Conservation (phyloP, 2,797 vertebrate species). For the Ceryle rudis region DNA sequence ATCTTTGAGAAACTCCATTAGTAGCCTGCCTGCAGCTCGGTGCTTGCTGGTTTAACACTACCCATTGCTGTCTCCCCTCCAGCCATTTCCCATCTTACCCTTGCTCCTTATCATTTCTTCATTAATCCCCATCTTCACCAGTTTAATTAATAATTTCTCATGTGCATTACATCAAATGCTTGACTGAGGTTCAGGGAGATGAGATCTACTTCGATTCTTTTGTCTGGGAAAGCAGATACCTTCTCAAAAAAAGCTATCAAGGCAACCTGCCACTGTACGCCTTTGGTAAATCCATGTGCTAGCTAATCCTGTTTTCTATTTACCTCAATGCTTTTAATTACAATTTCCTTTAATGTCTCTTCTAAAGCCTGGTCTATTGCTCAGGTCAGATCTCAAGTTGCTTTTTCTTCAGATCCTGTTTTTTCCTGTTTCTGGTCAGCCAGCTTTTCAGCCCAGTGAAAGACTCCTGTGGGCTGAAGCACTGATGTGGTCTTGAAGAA, state of each 20-base stretch:
- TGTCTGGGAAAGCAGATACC: slow-evolving; percentile 35
- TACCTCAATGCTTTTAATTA: slow-evolving; percentile 51
- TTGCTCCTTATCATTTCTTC: slow-evolving; percentile 44
- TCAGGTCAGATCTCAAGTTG: not conserved
- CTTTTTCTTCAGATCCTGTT: not conserved
- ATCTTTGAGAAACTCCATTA: slow-evolving; percentile 62
- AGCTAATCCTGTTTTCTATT: slow-evolving; percentile 30
- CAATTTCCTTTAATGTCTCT: slow-evolving; percentile 6
- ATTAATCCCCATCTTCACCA: slow-evolving; percentile 60
- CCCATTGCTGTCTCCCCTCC: slow-evolving; percentile 48
- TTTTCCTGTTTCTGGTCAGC: not conserved
- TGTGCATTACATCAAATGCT: slow-evolving; percentile 54
- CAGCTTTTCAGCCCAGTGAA: not conserved
- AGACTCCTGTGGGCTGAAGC: not conserved
- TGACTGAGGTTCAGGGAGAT: slow-evolving; percentile 37
- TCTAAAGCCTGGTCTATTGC: not conserved
- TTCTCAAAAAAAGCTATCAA: not conserved
- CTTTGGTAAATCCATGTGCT: slow-evolving; percentile 3
- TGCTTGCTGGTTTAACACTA: slow-evolving; percentile 37
- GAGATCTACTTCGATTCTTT: slow-evolving; percentile 58
- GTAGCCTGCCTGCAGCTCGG: slow-evolving; percentile 55
- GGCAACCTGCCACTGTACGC: not conserved
- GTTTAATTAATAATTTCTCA: slow-evolving; percentile 69
- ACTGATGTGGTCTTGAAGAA: not conserved
- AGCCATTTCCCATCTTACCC: slow-evolving; percentile 56